Evolutionary conservation across 2,797 vertebrate genomes (phyloP), one percentile per base, ranked within the genome.

Genomic region (Oreonectes daqikongensis): DNA sequence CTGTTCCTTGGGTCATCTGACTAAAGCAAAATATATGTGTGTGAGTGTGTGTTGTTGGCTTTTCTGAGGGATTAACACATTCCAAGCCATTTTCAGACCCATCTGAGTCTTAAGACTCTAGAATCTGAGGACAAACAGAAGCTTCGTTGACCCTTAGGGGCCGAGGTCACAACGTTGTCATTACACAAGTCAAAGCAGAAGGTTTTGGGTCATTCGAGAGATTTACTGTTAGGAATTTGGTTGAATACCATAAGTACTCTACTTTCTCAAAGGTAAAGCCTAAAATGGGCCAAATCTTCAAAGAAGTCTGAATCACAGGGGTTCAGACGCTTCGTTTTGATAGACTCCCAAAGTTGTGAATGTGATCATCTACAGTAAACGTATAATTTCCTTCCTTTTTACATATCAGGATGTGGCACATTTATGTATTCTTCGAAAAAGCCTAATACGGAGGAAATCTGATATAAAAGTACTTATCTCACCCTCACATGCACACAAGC

Each of bases 1-100:
- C 73, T 81, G 72, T 67, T 77, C 30, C 35, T 60, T 67, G 74
- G 72, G 50, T 69, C 67, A 79, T 72, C 38, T 61, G 69, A 53
- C 70, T 80, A 66, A 50, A 28, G 72, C 18, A 83, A 42, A 48
- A 10, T 14, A n/a, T n/a, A n/a, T n/a, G n/a, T n/a, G n/a, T n/a
- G 22, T 72, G 57, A 65, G 68, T 66, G 64, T 52, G 81, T 50
- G 60, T 18, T 75, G 68, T 80, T 66, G 85, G 81, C 84, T 86
- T 86, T 35, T 2, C 64, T 66, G 5, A 67, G 70, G 81, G 86
- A 89, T 90, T 89, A 88, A 87, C 86, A 86, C 82, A 89, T 90
- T 86, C 87, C 77, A 81, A 84, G 68, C 68, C 72, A 50, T 73
- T 78, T 69, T 78, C 52, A 69, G 78, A 79, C 75, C 22, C 50